These are phyloP conservation scores for Arctopsyche grandis DNA, from an alignment of 1,140 invertebrate species.

Conservation along the genomic window DNA sequence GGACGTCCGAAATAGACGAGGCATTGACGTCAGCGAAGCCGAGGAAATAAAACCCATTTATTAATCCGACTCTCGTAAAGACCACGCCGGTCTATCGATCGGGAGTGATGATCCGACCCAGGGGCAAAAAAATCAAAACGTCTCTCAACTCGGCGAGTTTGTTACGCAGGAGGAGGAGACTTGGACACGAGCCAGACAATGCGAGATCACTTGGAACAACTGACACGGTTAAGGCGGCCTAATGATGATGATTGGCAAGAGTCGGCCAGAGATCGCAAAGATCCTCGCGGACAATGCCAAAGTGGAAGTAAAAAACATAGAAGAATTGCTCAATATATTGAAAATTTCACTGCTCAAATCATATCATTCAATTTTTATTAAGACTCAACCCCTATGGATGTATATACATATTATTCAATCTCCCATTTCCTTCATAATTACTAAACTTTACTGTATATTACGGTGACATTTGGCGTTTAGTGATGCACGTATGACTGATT, in stretches of 20 bases:
- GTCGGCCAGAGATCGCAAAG: not conserved
- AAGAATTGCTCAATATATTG: no score
- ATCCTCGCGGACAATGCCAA: no score
- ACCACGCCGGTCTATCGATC: conserved; percentile 18
- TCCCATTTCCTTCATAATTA: no score
- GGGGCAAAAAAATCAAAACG: not conserved
- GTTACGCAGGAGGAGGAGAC: not conserved
- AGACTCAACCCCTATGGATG: no score
- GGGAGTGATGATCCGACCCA: not conserved
- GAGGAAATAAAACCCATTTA: conserved; percentile 47
- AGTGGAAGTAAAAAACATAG: no score
- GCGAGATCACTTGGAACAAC: conserved; percentile 10
- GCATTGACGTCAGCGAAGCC: conserved; percentile 40
- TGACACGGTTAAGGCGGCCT: conserved; percentile 11
- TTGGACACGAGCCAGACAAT: not conserved
- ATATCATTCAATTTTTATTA: no score
- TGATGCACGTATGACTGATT: no score
- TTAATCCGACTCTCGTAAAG: conserved; percentile 45
- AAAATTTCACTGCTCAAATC: no score
- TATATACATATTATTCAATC: no score
- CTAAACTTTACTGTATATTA: no score
- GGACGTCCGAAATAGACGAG: conserved; percentile 44
- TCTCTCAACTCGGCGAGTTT: not conserved
- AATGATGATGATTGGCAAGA: conserved; percentile 24
- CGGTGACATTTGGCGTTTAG: no score